Conservation (phyloP, 2,113 vertebrate genomes). For the Boleophthalmus pectinirostris region DNA sequence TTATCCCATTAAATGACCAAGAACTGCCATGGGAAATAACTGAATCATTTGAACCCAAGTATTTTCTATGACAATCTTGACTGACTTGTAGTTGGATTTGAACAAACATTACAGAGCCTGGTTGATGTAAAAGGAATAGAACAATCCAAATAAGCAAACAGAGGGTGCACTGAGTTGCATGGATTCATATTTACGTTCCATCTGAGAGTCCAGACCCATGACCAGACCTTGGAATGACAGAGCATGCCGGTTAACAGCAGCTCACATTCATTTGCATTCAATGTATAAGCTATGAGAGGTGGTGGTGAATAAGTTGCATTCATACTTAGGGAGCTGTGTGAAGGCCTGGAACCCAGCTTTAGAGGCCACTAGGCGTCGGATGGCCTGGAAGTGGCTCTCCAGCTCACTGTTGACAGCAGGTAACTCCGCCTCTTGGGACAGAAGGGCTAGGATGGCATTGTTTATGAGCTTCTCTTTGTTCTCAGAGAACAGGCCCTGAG, state of each 20-base stretch:
- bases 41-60: background rate
- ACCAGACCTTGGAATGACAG: constrained; percentile 79
- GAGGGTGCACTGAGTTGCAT: constrained; percentile 74
- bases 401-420: constrained; percentile 88
- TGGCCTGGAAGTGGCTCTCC: constrained; percentile 97
- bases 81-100: constrained; percentile 11
- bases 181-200: constrained; percentile 79
- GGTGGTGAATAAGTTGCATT: background rate
- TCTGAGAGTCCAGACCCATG: constrained; percentile 75
- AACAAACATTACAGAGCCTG: constrained; percentile 17
- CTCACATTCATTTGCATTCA: constrained; percentile 30
- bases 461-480: constrained; percentile 99
- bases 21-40: background rate
- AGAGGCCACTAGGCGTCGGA: constrained; percentile 93
- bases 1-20: background rate
- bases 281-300: constrained; percentile 28
- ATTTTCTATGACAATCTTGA: background rate
- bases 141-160: background rate
- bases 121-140: constrained; percentile 18
- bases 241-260: constrained; percentile 69
- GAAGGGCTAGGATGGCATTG: constrained; percentile 92
- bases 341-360: constrained; percentile 98
- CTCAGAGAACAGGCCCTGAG: constrained; percentile 95
- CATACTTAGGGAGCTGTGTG: constrained; percentile 97
- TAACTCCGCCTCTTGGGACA: constrained; percentile 90